Percentiles rank a stretch among this genome's conserved stretches.
Conservation (phyloP, 2,113 vertebrate species). For the Sorex fumeus region DNA sequence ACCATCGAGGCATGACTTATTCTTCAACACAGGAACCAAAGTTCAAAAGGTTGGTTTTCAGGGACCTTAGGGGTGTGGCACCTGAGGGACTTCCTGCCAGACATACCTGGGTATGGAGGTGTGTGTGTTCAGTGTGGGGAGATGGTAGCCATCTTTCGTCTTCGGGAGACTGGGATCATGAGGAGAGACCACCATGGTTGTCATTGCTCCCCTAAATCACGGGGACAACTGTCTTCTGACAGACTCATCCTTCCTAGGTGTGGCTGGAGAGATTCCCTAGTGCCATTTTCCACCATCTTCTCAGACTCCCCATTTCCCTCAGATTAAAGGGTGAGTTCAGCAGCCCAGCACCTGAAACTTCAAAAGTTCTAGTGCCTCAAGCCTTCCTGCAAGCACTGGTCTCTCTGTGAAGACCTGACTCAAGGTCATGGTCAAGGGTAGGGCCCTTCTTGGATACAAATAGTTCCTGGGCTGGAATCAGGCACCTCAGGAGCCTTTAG, state of each 20-base stretch:
- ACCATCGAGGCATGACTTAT: too few relatives aligned
- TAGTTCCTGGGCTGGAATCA: background rate
- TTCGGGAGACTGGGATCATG: background rate
- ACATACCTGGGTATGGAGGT: background rate
- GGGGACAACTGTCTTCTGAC: background rate
- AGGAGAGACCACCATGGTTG: background rate
- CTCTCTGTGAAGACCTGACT: background rate
- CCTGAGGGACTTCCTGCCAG: background rate
- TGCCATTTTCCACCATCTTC: background rate
- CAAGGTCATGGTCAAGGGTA: background rate
- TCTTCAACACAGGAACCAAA: too few relatives aligned
- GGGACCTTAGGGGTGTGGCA: too few relatives aligned
- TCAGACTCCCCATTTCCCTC: background rate
- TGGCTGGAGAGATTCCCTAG: background rate
- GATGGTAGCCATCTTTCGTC: background rate
- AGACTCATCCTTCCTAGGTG: too few relatives aligned
- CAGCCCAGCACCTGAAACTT: background rate
- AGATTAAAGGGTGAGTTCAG: background rate
- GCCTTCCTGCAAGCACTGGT: background rate
- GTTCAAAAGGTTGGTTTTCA: too few relatives aligned
- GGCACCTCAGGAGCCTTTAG: background rate
- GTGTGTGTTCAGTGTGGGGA: background rate
- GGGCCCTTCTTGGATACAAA: background rate
- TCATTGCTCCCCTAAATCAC: background rate
- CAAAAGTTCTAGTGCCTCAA: rapidly evolving